phyloP scores from a whole-genome alignment of 2,888 invertebrate species.

The Itoplectis maculator region DNA sequence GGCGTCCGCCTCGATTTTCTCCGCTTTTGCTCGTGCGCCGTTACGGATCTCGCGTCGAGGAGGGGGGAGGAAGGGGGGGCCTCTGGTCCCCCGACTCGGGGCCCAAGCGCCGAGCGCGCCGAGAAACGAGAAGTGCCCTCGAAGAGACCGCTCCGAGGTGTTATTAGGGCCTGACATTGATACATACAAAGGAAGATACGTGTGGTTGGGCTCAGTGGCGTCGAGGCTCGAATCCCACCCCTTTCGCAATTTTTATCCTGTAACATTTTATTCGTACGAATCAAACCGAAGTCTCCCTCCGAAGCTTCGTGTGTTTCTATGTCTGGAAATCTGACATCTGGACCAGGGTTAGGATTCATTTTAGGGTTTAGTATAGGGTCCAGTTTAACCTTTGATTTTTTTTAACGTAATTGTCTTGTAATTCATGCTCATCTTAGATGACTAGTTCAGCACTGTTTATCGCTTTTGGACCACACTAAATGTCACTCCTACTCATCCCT shows the following conservation, averaged over 20 bases:
- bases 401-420: no score
- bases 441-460: no score
- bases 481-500: no score
- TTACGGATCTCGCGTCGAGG: constrained; percentile 61
- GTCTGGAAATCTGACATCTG: no score
- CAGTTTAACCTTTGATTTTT: no score
- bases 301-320: background rate
- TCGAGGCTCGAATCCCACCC: constrained; percentile 29
- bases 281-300: background rate
- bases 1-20: constrained; percentile 63
- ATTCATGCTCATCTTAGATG: no score
- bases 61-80: no score
- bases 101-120: constrained; percentile 52
- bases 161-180: constrained; percentile 82
- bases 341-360: no score
- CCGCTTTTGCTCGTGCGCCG: constrained; percentile 45
- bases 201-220: constrained; percentile 27
- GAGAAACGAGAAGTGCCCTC: constrained; percentile 58
- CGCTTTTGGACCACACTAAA: no score
- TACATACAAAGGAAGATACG: constrained; percentile 76
- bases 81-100: constrained; percentile 32
- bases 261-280: background rate
- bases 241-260: background rate
- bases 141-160: constrained; percentile 71
- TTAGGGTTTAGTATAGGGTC: no score